phyloP scores from a whole-genome alignment of 2,113 vertebrate species.

The Thoracochromis brauschi region DNA sequence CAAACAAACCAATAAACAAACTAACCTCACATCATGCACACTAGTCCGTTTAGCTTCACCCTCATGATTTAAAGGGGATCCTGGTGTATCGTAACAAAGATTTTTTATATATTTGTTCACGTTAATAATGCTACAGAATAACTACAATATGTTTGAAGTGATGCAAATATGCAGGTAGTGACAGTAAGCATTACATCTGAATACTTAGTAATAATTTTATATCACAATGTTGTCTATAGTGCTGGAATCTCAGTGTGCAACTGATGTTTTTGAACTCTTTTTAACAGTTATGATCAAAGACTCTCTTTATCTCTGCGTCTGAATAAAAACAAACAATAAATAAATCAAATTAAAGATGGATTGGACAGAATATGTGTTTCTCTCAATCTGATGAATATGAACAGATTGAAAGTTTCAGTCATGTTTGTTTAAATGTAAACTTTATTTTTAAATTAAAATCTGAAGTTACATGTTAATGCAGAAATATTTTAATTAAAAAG shows the following conservation, averaged over 20 bases:
- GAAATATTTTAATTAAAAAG: not conserved
- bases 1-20: not conserved
- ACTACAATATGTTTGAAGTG: rapidly evolving
- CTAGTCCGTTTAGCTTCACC: not conserved
- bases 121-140: not conserved
- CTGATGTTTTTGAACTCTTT: rapidly evolving
- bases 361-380: not conserved
- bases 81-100: rapidly evolving
- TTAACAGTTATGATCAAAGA: not conserved
- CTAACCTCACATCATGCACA: not conserved
- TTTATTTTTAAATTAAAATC: not conserved
- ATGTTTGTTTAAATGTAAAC: not conserved
- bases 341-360: rapidly evolving
- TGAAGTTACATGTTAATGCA: rapidly evolving
- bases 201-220: not conserved
- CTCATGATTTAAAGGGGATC: not conserved
- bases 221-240: not conserved
- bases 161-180: not conserved
- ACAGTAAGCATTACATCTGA: not conserved
- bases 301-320: rapidly evolving
- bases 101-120: not conserved
- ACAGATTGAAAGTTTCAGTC: not conserved
- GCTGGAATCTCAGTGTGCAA: not conserved
- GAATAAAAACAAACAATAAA: not conserved
- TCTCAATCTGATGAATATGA: not conserved